A percentile compares a stretch with the other conserved stretches of the same genome.
Conservation (phyloP, 2,888 invertebrate genomes). For the Tinea semifulvella region DNA sequence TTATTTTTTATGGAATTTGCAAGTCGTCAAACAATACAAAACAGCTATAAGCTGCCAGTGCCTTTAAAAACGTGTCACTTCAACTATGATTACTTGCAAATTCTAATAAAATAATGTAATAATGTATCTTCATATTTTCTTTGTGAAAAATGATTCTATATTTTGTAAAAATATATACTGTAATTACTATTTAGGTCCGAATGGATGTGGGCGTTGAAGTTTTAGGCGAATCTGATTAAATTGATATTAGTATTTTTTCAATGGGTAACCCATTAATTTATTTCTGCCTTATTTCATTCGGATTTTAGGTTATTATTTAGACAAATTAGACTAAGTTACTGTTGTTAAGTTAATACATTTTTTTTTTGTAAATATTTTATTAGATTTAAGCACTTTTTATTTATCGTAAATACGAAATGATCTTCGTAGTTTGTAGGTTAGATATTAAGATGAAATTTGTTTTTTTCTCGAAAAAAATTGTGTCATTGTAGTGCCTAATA, state of each 20-base stretch:
- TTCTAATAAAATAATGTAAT: not conserved
- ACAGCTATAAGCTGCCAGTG: too few species aligned
- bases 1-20: too few species aligned
- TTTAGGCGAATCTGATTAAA: too few species aligned
- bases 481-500: constrained; percentile 38
- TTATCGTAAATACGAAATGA: constrained; percentile 36
- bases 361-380: constrained; percentile 13
- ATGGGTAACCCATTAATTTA: not conserved
- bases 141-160: not conserved
- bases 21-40: too few species aligned
- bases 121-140: not conserved
- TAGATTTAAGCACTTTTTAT: constrained; percentile 7
- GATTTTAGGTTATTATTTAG: constrained; percentile 1
- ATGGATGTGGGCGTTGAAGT: not conserved
- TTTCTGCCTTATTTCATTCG: constrained; percentile 5
- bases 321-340: constrained; percentile 5
- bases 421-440: constrained; percentile 37
- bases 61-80: too few species aligned
- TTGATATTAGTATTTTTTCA: too few species aligned
- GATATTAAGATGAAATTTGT: constrained; percentile 29
- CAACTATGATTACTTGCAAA: not conserved
- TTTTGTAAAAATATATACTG: not conserved
- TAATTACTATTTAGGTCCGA: not conserved
- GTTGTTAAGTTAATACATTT: constrained; percentile 5
- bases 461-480: constrained; percentile 31